Conservation (phyloP, 2,113 vertebrate species). For the Ochotona princeps region DNA sequence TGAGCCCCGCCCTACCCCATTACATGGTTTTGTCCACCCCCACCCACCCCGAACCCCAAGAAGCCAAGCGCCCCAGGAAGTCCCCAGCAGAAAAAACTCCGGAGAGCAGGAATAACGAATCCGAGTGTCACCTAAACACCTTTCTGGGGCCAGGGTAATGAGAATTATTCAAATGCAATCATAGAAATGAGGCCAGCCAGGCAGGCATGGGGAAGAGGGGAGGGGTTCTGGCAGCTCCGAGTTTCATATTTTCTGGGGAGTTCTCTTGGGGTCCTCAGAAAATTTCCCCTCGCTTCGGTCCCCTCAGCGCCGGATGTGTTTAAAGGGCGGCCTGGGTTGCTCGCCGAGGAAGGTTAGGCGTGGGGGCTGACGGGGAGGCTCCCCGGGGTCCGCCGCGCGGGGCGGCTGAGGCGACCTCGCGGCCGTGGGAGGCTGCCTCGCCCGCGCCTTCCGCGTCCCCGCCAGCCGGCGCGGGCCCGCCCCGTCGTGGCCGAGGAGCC, state of each 20-base stretch:
- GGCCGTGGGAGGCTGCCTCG: not conserved
- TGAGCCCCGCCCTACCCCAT: not conserved
- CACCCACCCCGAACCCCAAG: not conserved
- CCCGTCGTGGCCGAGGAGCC: not conserved
- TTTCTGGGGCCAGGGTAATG: conserved; percentile 79
- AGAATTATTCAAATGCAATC: conserved; percentile 83
- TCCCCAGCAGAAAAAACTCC: conserved; percentile 64
- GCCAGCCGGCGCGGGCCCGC: not conserved
- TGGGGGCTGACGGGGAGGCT: not conserved
- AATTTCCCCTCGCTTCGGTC: not conserved
- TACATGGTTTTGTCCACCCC: not conserved
- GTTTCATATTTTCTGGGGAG: conserved; percentile 65
- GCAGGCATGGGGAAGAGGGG: conserved; percentile 55
- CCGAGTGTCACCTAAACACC: conserved; percentile 73
- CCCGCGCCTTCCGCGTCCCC: not conserved
- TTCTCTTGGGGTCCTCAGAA: conserved; percentile 48
- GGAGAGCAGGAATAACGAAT: conserved; percentile 74
- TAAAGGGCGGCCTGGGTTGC: not conserved
- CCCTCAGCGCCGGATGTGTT: not conserved
- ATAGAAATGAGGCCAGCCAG: conserved; percentile 80
- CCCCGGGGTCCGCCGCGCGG: not conserved
- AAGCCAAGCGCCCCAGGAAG: conserved; percentile 59
- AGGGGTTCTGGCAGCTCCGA: conserved; percentile 55
- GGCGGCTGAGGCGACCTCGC: not conserved
- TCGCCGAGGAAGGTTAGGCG: not conserved